Conservation (phyloP, 1,140 invertebrate genomes). For the Plutomurus gul region DNA sequence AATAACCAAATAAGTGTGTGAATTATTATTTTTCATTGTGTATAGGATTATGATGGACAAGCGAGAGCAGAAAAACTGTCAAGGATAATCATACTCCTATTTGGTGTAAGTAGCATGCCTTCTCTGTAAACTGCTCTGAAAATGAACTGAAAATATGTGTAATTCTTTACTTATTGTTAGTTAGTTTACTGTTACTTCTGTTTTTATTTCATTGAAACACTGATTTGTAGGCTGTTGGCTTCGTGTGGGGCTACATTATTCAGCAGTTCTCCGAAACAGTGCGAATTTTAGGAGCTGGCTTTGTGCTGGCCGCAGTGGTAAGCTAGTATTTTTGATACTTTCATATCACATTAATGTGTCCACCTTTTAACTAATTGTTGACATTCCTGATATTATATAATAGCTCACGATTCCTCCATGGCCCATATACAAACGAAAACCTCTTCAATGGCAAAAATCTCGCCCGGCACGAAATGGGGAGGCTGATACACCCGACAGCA, state of each 20-base stretch:
- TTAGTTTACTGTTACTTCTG: not conserved
- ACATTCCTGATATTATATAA: slow-evolving; percentile 39
- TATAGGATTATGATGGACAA: slow-evolving; percentile 88
- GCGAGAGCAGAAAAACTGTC: slow-evolving; percentile 84
- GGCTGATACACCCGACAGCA: slow-evolving; percentile 33
- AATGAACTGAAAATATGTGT: not conserved
- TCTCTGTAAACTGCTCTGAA: not conserved
- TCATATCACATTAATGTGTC: not conserved
- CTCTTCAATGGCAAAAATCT: slow-evolving; percentile 89
- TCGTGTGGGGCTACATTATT: slow-evolving; percentile 89
- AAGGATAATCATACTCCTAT: slow-evolving; percentile 83
- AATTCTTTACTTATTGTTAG: no score
- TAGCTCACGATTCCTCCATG: slow-evolving; percentile 86
- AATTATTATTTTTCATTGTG: slow-evolving; percentile 38
- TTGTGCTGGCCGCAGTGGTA: slow-evolving; percentile 80
- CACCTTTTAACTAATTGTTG: not conserved
- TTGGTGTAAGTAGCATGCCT: slow-evolving; percentile 68
- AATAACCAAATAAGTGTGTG: not conserved
- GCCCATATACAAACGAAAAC: slow-evolving; percentile 86
- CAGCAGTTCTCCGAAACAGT: slow-evolving; percentile 95
- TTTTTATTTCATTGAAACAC: not conserved
- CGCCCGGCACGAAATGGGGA: slow-evolving; percentile 55
- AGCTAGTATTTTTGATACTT: slow-evolving; percentile 56
- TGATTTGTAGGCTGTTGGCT: slow-evolving; percentile 70
- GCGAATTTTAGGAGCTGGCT: slow-evolving; percentile 88